Percentiles rank a stretch among this genome's conserved stretches.
These are phyloP conservation scores for Pyxicephalus adspersus DNA, from an alignment of 2,113 vertebrate species.

Conservation along the genomic window DNA sequence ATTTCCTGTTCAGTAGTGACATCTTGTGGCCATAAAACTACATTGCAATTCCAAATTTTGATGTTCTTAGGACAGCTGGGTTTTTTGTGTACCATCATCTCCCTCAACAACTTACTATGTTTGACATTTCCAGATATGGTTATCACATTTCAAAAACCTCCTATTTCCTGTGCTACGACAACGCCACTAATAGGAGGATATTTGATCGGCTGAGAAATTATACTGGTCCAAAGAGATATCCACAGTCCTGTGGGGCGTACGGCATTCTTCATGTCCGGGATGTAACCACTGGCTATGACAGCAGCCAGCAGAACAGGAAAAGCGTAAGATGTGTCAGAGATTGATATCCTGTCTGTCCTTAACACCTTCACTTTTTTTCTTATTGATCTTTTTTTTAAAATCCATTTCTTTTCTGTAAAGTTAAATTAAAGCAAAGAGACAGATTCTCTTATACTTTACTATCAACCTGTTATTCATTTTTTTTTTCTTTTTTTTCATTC, in stretches of 20 bases:
- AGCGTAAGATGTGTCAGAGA: slow-evolving; percentile 73
- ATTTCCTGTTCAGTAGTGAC: not conserved
- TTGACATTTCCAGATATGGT: slow-evolving; percentile 79
- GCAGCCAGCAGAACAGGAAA: slow-evolving; percentile 78
- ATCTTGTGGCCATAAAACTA: not conserved
- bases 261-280: slow-evolving; percentile 81
- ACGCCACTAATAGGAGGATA: slow-evolving; percentile 84
- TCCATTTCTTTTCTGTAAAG: too few relatives aligned
- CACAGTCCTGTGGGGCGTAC: slow-evolving; percentile 75
- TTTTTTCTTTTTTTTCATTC: too few relatives aligned
- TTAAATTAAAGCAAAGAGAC: too few relatives aligned
- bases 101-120: accelerated
- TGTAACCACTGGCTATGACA: slow-evolving; percentile 90
- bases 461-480: too few relatives aligned
- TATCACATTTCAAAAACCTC: slow-evolving; percentile 90
- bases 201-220: slow-evolving; percentile 87
- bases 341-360: too few relatives aligned
- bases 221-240: slow-evolving; percentile 74
- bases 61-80: not conserved
- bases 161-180: slow-evolving; percentile 89
- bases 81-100: not conserved
- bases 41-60: not conserved
- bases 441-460: too few relatives aligned
- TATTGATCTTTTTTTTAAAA: too few relatives aligned
- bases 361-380: too few relatives aligned